Base-by-base conservation (phyloP, 2,113 vertebrate species). In the Alligator mississippiensis region DNA sequence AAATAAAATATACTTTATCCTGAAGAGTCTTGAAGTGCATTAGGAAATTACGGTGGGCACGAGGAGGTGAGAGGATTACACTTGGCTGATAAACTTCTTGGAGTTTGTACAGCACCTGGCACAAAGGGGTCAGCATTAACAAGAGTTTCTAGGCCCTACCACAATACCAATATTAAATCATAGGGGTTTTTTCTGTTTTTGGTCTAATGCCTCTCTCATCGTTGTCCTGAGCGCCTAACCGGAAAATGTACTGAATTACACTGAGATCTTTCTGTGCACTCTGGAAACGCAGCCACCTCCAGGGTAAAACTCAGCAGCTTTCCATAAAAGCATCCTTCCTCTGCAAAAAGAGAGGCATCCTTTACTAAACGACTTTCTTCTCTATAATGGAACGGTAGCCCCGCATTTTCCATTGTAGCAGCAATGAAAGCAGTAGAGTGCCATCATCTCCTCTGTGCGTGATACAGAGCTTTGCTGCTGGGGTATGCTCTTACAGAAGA, bases 401-500 rank as follows among this genome's bases (percentile, higher is more conserved):
- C 38, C 11, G 11, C 0, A 1, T 25, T 22, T 38, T 90, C 77
- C 88, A 28, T 25, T 83, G 21, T 12, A 77, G 81, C 16, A 54
- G 72, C 68, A 76, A 18, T 34, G 22, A 82, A 5, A 57, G 79
- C 85, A 85, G 89, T 19, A 64, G 61, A 82, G 77, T 72, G 59
- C 59, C 61, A 7, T 59, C 55, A 75, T 63, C 70, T 84, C 92
- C 84, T 86, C 90, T 95, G 87, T 93, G 84, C 7, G 0, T 77
- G 38, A 88, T 77, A 38, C 60, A 38, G 78, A 91, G 94, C 83
- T 96, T 93, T 95, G 90, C 84, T 82, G 72, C 77, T 30, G 77
- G 82, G 91, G 30, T 94, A 87, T 79, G 92, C 90, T 90, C 95
- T 92, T 93, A 95, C 87, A 93, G 90, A 75, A 93, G 91, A 94